Base-by-base conservation (phyloP, 2,888 invertebrate genomes). In the Hoplodrina blanda region DNA sequence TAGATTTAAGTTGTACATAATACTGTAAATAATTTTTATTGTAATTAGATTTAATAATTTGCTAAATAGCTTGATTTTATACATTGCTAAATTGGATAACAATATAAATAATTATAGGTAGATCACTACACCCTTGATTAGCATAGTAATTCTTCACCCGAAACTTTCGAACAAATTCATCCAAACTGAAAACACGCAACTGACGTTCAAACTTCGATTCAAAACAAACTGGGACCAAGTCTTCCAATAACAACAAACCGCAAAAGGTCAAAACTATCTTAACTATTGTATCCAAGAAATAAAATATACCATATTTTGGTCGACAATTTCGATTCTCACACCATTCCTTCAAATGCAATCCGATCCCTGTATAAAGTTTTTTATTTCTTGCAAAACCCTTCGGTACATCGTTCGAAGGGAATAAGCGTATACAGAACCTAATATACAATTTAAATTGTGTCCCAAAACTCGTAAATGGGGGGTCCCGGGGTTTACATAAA, bases 391-490 rank as follows among this genome's bases (percentile, higher is more conserved):
- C 59, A 74, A 80, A 88, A 88, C 89, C 91, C 82, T 89, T 89
- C 71, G 70, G 78, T 81, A 79, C 84, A 73, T 62, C 79, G 65
- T 76, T 79, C 61, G 53, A 53, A 73, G 11, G 63, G 52, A 78
- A 85, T 84, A 81, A 85, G 81, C 80, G 80, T 78, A 87, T 80
- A 88, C 85, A 85, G 84, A 83, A 83, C 75, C 87, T 90, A 88
- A 92, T 93, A 92, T 92, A 91, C 92, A 92, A 93, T 93, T 94
- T 94, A 92, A 94, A 94, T 92, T 89, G 89, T 88, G 91, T 87
- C 89, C 90, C 89, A 19, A n/a, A 88, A 87, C 86, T 88, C 90
- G 88, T 90, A 89, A 91, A 91, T 82, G 88, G 85, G 66, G 73
- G 78, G 76, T 50, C 84, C 74, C 73, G 81, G 87, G 87, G 87